Base-by-base conservation (phyloP, 1,140 invertebrate genomes). In the Lasioglossum baleicum region DNA sequence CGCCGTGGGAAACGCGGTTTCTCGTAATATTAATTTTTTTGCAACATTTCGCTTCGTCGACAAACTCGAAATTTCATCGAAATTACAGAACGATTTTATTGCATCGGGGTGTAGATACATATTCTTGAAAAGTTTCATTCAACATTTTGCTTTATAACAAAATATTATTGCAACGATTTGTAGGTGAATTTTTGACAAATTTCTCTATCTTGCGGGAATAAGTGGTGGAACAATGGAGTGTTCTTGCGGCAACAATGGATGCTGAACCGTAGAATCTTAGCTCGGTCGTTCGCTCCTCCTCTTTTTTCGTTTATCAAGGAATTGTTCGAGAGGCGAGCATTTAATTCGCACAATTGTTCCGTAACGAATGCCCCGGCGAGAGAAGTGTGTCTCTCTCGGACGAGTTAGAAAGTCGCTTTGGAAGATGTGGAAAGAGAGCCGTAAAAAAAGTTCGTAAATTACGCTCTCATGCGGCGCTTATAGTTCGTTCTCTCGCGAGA, bases 261-360 rank as follows among this genome's bases (percentile, higher is more conserved):
- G 35, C 35, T 35, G 2, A 35, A 35, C 35, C 20, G 44, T 48
- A 48, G 44, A 48, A 48, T 48, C 44, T 48, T 48, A 11, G 44
- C 11, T 13, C 44, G 44, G 44, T 22, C 7, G 15, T 64, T 7
- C 1, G 6, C 15, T 20, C 44, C 2, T 22, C 13, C 40, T 22
- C 42, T 26, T 6, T 42, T 68, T 66, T 11, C 60, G 26, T 69
- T 78, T 65, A 44, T 17, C 48, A 8, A 64, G 51, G 35, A 4
- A 31, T 65, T 35, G 48, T 65, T 35, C 17, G 17, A 40, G 17
- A 40, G 17, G 7, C 15, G 17, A 44, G 31, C 58, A 35, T 65
- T 78, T 56, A 31, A 78, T 44, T 78, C 69, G 40, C 68, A 53
- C 68, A 22, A 78, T 78, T 78, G 69, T 78, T 78, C 48, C 31